These are phyloP conservation scores for Xyliphius kryptos DNA, from an alignment of 2,113 vertebrate genomes.

Conservation along the genomic window DNA sequence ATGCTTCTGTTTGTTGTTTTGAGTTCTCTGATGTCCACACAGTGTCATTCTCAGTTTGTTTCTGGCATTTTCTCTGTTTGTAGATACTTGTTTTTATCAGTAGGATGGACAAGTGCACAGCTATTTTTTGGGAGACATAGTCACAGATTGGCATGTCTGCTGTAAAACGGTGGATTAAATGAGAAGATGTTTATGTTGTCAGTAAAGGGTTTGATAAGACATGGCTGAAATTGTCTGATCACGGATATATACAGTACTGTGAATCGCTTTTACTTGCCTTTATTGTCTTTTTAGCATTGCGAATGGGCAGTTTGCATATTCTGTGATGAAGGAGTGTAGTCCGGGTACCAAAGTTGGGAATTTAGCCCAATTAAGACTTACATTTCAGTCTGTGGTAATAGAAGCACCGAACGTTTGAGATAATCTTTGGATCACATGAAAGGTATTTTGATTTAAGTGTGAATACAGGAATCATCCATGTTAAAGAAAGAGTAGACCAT, in stretches of 20 bases:
- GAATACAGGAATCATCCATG: conserved; percentile 60
- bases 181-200: no score
- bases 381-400: conserved; percentile 49
- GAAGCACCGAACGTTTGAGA: conserved; percentile 52
- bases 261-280: conserved; percentile 16
- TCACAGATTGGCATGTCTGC: neutral
- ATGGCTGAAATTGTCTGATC: no score
- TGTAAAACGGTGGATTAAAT: neutral
- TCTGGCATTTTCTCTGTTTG: neutral
- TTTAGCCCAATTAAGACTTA: conserved; percentile 59
- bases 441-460: conserved; percentile 60
- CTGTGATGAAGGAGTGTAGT: conserved; percentile 54
- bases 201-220: no score
- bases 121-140: conserved; percentile 26
- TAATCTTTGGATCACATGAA: conserved; percentile 59
- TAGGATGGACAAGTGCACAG: neutral
- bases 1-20: no score
- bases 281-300: conserved; percentile 14
- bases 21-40: conserved; percentile 20
- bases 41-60: conserved; percentile 23
- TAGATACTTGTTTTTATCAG: conserved; percentile 1
- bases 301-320: conserved; percentile 48
- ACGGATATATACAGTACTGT: no score
- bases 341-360: conserved; percentile 57
- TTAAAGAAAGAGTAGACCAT: conserved; percentile 65